Base-by-base conservation (phyloP, 2,888 invertebrate species). In the Scelioninae gen. 2 region DNA sequence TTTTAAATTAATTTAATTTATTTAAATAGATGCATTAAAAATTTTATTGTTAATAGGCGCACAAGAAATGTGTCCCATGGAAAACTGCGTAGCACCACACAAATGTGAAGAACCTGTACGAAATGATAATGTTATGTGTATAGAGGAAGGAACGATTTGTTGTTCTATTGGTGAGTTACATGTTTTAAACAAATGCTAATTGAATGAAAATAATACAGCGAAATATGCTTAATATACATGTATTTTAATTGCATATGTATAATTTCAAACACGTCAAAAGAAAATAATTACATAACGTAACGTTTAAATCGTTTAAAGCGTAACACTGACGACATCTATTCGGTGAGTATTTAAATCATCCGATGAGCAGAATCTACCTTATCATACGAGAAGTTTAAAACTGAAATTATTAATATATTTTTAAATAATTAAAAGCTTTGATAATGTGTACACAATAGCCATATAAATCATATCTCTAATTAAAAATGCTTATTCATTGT, bases 81-180 rank as follows among this genome's bases (percentile, higher is more conserved):
- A 57, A 37, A 70, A 70, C 31, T 70, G 70, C 57, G 1, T 70
- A 9, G 0, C 33, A 5, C 33, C 55, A 9, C 25, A 57, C n/a
- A 6, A 64, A 35, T 70, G 70, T 45, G 57, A 63, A 16, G 0
- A 5, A 10, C 11, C 31, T 11, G 7, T 70, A 3, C 39, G 19
- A 63, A 7, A 6, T 11, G 41, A 57, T 10, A 11, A 7, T 10
- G 0, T 22, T 31, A 1, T 7, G 2, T 70, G 70, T 16, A 13
- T 15, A 0, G 16, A 57, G 18, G 2, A 19, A n/a, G 52, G 57
- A 39, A n/a, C 28, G 5, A 13, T 0, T 9, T 75, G 75, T 31
- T 75, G 75, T 53, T 68, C 60, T 33, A 15, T 75, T 48, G 75
- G 75, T 75, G 45, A 68, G 63, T 61, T 41, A 16, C 6, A 16